Evolutionary conservation across 2,113 vertebrate species (phyloP), one percentile per base, ranked within the genome.

Genomic region (Halichoeres trimaculatus): DNA sequence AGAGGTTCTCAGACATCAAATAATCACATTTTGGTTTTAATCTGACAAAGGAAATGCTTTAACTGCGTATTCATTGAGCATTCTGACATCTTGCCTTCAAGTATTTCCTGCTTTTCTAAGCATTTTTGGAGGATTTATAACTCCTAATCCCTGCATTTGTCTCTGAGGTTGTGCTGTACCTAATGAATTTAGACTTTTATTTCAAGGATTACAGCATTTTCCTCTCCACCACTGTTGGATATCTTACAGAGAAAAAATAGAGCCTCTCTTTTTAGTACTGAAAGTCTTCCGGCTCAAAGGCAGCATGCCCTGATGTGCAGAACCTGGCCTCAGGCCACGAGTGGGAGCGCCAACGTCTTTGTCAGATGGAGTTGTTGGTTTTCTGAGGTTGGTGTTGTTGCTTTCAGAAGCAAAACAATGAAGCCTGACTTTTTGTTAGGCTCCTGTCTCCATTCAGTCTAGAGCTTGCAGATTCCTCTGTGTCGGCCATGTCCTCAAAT

Each of bases 131-230:
- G 11, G 59, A 13, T 80, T 71, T 69, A 60, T 35, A 45, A 13
- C 16, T 17, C 17, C 61, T 51, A 76, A 76, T 79, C 75, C 54
- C 10, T 65, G 23, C 50, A 40, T 65, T 24, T 56, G 50, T 35
- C 64, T 45, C 54, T 57, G 30, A 57, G 30, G 24, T 30, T 70
- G 12, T 34, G 38, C 36, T 45, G 43, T 0, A 45, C 43, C 43
- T 17, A 45, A 45, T 19, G 2, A 45, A 19, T 45, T 45, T 45
- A 19, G 17, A 45, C 43, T 45, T 17, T 45, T 17, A 5, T 45
- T 45, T 45, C 43, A 45, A 22, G 58, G 24, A 63, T 58, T 65
- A 69, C 47, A 38, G 9, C 3, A 10, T 35, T 68, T 34, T 4
- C 10, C 35, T 16, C n/a, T 45, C 10, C 1, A 10, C n/a, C 22